Base-by-base conservation (phyloP, 2,797 vertebrate species). In the Buceros bicornis region DNA sequence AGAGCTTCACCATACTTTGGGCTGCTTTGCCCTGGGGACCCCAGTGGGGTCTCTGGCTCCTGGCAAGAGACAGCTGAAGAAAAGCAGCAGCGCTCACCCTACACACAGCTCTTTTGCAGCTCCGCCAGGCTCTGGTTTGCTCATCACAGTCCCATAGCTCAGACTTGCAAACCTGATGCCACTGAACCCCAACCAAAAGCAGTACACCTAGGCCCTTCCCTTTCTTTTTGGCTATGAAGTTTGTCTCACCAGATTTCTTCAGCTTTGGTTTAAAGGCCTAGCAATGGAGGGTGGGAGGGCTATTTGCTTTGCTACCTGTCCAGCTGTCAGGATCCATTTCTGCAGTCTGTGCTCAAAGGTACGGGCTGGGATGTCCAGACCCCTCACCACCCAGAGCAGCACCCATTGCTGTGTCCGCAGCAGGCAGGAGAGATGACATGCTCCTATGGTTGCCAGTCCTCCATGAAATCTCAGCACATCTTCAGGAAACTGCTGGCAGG, bases 261-360 rank as follows among this genome's bases (percentile, higher is more conserved):
- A 43, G 42, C 77, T 81, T 88, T 57, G 62, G 17, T 74, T 86
- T 61, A 69, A 87, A 74, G 40, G 45, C 21, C 16, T 8, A 25
- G 26, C 2, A 1, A 4, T 10, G 21, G 2, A 4, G 9, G 3
- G 17, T 18, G 19, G 28, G 5, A 29, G 11, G 13, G 12, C 24
- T 57, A 16, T 16, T 57, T 29, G 31, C 29, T 87, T 82, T 53
- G 29, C 33, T 45, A 47, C 54, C 54, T 31, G 7, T 47, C 48
- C 43, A 43, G 37, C 26, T 77, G 5, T 61, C 51, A 19, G 25
- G 62, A 57, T 40, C 20, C 13, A 15, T 29, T 89, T 93, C 76
- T 85, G 61, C 47, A 60, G 50, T 43, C 51, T 43, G 21, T 16
- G 12, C 64, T 57, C 33, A 61, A 54, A 87, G 1, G 1, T 53